A percentile compares a stretch with the other conserved stretches of the same genome.
Conservation (phyloP, 2,888 invertebrate genomes). For the Gisinianus flammeolus region DNA sequence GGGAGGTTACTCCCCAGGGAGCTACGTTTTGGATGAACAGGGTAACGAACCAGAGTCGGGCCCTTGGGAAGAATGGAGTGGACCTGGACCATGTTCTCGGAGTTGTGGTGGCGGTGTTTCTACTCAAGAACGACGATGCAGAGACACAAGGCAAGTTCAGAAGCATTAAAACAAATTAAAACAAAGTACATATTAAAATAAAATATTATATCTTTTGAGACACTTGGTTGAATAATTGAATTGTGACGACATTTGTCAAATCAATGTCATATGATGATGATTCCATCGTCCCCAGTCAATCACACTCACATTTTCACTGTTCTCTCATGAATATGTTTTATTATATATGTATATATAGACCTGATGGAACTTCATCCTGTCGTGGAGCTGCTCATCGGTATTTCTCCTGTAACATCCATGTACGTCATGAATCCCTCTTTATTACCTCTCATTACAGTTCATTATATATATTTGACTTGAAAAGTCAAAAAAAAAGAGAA, state of each 20-base stretch:
- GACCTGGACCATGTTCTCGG: slow-evolving; percentile 82
- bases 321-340: background rate
- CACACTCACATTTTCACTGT: background rate
- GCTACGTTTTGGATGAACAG: slow-evolving; percentile 24
- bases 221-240: too few species aligned
- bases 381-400: slow-evolving; percentile 80
- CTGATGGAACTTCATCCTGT: slow-evolving; percentile 71
- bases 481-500: too few species aligned
- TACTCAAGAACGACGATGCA: slow-evolving; percentile 80
- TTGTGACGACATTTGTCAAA: slow-evolving; percentile 1
- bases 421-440: slow-evolving; percentile 59
- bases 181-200: too few species aligned
- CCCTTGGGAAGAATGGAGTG: slow-evolving; percentile 84
- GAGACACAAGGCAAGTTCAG: slow-evolving; percentile 55
- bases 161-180: too few species aligned
- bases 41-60: slow-evolving; percentile 64
- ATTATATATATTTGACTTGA: too few species aligned
- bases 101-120: slow-evolving; percentile 94
- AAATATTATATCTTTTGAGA: too few species aligned
- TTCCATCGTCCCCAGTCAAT: too few species aligned
- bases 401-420: slow-evolving; percentile 90
- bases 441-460: too few species aligned
- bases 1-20: background rate
- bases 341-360: too few species aligned
- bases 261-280: too few species aligned